A percentile compares a stretch with the other conserved stretches of the same genome.
Evolutionary conservation across 2,888 invertebrate genomes (phyloP).

Genomic region (Tachystola acroxantha): DNA sequence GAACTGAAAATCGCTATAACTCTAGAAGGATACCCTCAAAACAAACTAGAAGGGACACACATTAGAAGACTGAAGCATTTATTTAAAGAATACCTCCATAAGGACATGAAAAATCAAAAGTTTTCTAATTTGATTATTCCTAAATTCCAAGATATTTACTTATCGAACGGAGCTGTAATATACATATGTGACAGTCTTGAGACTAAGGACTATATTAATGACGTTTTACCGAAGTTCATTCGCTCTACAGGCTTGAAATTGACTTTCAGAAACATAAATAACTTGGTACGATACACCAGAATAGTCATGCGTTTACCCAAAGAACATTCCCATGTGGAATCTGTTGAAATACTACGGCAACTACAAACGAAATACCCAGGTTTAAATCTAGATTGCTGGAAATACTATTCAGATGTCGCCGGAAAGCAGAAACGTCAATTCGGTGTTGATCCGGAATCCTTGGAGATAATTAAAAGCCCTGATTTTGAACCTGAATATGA

Average conservation of each 20-base stretch:
- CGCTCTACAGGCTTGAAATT: slow-evolving; percentile 58
- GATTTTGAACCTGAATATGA: slow-evolving; percentile 52
- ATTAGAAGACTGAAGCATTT: slow-evolving; percentile 57
- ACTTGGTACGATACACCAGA: slow-evolving; percentile 57
- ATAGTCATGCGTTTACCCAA: slow-evolving; percentile 56
- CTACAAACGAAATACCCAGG: slow-evolving; percentile 45
- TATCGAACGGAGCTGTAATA: slow-evolving; percentile 66
- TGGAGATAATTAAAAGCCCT: slow-evolving; percentile 53
- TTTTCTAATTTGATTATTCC: slow-evolving; percentile 59
- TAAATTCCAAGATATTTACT: slow-evolving; percentile 61
- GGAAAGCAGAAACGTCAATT: slow-evolving; percentile 68
- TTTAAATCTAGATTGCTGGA: slow-evolving; percentile 63
- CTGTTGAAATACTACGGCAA: slow-evolving; percentile 44
- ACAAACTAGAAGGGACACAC: slow-evolving; percentile 62
- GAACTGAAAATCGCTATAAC: slow-evolving; percentile 63
- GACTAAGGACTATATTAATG: slow-evolving; percentile 59
- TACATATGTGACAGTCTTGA: slow-evolving; percentile 68
- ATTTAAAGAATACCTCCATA: slow-evolving; percentile 62
- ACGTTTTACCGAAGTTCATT: slow-evolving; percentile 55
- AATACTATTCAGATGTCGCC: slow-evolving; percentile 62
- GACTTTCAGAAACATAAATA: slow-evolving; percentile 50
- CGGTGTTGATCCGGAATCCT: slow-evolving; percentile 61
- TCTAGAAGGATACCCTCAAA: slow-evolving; percentile 58
- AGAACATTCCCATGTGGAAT: slow-evolving; percentile 53
- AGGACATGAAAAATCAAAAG: slow-evolving; percentile 56